Percentiles rank a stretch among this genome's conserved stretches.
Evolutionary conservation across 2,888 invertebrate genomes (phyloP).

Genomic region (Therioaphis trifolii): DNA sequence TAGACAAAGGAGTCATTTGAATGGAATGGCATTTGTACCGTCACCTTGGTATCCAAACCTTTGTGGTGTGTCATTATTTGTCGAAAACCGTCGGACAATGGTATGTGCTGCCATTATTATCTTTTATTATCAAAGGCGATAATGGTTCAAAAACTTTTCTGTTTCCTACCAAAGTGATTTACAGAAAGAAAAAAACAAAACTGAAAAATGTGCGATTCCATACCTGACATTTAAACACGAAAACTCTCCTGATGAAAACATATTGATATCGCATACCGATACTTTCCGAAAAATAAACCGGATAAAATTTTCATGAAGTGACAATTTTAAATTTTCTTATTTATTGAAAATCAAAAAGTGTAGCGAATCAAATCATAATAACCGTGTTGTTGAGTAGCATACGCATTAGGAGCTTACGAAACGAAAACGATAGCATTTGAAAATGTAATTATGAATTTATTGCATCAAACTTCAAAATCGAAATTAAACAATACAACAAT

Average conservation of each 20-base stretch:
- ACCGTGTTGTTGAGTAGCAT: neutral
- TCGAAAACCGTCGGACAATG: neutral
- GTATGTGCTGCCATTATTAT: neutral
- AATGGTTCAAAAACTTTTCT: constrained; percentile 13
- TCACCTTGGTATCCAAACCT: too few relatives aligned
- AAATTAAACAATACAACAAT: too few relatives aligned
- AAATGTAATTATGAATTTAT: neutral
- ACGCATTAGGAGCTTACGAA: too few relatives aligned
- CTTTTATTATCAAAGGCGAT: constrained; percentile 9
- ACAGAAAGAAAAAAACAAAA: neutral
- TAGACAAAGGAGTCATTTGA: constrained; percentile 8
- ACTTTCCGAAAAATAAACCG: neutral
- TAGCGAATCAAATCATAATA: neutral
- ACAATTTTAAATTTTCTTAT: neutral
- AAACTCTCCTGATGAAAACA: neutral
- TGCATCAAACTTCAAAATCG: neutral
- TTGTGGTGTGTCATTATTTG: neutral
- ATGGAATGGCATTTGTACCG: neutral
- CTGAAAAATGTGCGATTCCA: too few relatives aligned
- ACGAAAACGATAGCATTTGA: neutral
- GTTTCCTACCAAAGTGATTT: neutral
- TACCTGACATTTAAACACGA: too few relatives aligned
- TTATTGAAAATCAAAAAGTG: neutral
- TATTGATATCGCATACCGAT: neutral
- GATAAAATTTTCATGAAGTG: constrained; percentile 18